Base-by-base conservation (phyloP, 1,140 invertebrate species). In the Aphaenogaster ashmeadi region DNA sequence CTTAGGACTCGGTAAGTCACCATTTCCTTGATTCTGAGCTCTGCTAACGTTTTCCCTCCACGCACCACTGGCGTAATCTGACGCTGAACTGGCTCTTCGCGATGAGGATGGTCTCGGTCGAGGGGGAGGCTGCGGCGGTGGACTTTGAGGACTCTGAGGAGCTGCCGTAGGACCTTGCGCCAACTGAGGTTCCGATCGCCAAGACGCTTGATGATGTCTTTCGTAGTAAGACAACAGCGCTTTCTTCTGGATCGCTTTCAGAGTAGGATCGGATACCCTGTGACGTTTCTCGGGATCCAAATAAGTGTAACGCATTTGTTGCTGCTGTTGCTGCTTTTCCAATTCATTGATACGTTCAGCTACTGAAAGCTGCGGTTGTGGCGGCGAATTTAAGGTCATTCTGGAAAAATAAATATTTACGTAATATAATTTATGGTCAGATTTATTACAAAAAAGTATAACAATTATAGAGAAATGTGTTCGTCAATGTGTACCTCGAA, bases 181-280 rank as follows among this genome's bases (percentile, higher is more conserved):
- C 6, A 97, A 92, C 60, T 97, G 96, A 0, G 97, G 97, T 88
- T 97, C 97, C 0, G 97, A 97, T 74, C 96, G 94, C 96, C 96
- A 97, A 27, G 95, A 95, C n/a, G 94, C 96, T 77, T 96, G 95
- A 71, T 97, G 96, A 90, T 98, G 98, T 52, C 98, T 96, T 91
- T 98, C 98, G 94, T 98, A 98, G 88, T 98, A 98, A 1, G 98
- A 98, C 38, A 98, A 95, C 2, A 99, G 94, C 0, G 98, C 98
- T 92, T 98, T 98, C 94, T 98, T 98, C 91, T 98, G 98, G 47
- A 98, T 97, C 0, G 97, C 98, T 94, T 98, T 98, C 0, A 98
- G 93, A 0, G 98, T 97, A 3, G 97, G 97, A 93, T 98, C 98
- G 1, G 97, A 97, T 33, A 98, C 96, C 87, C 96, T 96, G 88